Evolutionary conservation across 2,888 invertebrate species (phyloP), one percentile per base, ranked within the genome.

Genomic region (Timandra comae): DNA sequence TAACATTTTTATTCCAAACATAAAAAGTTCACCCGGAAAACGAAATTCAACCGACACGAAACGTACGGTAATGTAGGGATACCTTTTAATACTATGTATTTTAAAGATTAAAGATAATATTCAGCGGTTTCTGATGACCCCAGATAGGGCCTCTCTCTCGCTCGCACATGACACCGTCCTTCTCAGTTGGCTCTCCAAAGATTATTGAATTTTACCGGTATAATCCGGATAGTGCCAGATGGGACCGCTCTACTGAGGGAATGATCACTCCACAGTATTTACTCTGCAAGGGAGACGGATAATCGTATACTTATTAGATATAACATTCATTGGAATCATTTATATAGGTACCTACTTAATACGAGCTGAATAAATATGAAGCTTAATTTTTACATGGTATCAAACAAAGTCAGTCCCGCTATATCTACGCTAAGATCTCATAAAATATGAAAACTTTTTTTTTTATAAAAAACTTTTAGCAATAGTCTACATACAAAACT

Each of bases 161-260:
- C 12, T 33, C 16, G 30, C 27, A 27, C 21, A 27, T 23, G 8
- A 20, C 40, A 46, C 56, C 52, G 56, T 52, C 62, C 54, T 57
- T 40, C 73, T 62, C 77, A 81, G 79, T 70, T 79, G 77, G 67
- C 56, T 51, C 58, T 63, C 59, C 52, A 58, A 61, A 74, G 72
- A 72, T 78, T 80, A 79, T 80, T 77, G 77, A 80, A 77, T 80
- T 80, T 68, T 63, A 69, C 63, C 67, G 63, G 72, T 67, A 71
- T 79, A 77, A 81, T 77, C 72, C 68, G 56, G 58, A 63, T 52
- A 64, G 52, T 60, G 66, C 72, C 81, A 80, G 77, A 68, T 76
- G 80, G 45, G 74, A 44, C 70, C 67, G 54, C 52, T 16, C 6
- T 6, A 16, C 57, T 52, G 49, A 58, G 63, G 66, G 62, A 72